Percentiles rank a stretch among this genome's conserved stretches.
phyloP scores from a whole-genome alignment of 2,888 invertebrate genomes.

The Phragmatobia fuliginosa region DNA sequence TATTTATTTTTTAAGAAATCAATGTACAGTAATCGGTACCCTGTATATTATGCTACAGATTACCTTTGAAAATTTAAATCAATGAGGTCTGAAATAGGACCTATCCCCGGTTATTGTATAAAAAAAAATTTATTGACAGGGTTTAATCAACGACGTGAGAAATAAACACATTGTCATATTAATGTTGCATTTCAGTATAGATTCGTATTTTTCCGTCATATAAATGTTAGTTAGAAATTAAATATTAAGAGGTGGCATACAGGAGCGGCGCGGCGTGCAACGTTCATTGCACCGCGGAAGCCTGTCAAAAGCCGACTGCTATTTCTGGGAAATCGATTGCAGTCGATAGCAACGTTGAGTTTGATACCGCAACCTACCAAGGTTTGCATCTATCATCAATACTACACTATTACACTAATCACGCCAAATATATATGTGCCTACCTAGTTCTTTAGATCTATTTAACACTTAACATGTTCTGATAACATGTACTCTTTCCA shows the following conservation, averaged over 20 bases:
- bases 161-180: slow-evolving; percentile 54
- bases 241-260: slow-evolving; percentile 74
- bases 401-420: slow-evolving; percentile 34
- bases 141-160: slow-evolving; percentile 42
- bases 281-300: slow-evolving; percentile 69
- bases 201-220: slow-evolving; percentile 65
- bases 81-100: no score
- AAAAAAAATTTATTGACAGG: background rate
- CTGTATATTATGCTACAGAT: no score
- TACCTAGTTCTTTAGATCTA: background rate
- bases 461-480: background rate
- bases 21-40: no score
- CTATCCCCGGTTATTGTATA: background rate
- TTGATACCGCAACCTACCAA: slow-evolving; percentile 50
- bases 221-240: slow-evolving; percentile 78
- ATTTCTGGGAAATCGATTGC: slow-evolving; percentile 79
- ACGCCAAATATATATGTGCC: slow-evolving; percentile 8
- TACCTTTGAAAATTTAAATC: no score
- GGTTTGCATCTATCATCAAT: slow-evolving; percentile 42
- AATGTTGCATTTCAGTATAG: slow-evolving; percentile 70
- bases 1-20: no score
- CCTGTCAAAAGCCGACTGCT: slow-evolving; percentile 70
- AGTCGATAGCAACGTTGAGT: slow-evolving; percentile 54
- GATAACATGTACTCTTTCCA: slow-evolving; percentile 14
- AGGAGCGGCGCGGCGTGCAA: slow-evolving; percentile 61